Percentiles rank a stretch among this genome's conserved stretches.
Evolutionary conservation across 1,140 invertebrate genomes (phyloP).

Genomic region (Caenorhabditis brenneri): DNA sequence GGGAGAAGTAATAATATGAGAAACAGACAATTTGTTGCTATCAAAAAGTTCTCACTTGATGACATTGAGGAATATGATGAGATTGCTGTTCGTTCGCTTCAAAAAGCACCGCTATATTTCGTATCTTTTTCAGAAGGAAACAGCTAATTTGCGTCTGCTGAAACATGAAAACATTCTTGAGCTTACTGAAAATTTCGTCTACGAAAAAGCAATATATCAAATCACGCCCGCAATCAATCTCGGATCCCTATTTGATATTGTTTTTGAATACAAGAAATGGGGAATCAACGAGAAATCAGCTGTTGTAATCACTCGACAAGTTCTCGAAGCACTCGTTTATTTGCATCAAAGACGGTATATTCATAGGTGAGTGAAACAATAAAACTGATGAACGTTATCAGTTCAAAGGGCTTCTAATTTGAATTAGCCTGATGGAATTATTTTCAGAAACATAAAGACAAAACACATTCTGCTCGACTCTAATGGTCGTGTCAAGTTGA

Average conservation of each 20-base stretch:
- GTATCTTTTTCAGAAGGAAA: slow-evolving; percentile 33
- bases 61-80: slow-evolving; percentile 6
- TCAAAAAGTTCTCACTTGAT: neutral
- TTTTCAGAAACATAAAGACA: slow-evolving; percentile 4
- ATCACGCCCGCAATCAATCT: slow-evolving; percentile 4
- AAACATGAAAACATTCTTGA: slow-evolving; percentile 31
- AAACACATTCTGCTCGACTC: neutral
- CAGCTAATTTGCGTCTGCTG: neutral
- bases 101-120: neutral
- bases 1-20: neutral
- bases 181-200: neutral
- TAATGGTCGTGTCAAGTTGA: neutral
- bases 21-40: neutral
- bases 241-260: slow-evolving; percentile 38
- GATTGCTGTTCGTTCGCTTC: neutral
- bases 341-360: slow-evolving; percentile 23
- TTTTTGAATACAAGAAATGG: neutral
- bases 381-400: too few relatives aligned
- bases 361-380: slow-evolving; percentile 46
- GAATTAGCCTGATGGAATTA: neutral
- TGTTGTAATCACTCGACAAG: neutral
- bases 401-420: neutral
- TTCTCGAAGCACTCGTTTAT: slow-evolving; percentile 24
- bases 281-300: slow-evolving; percentile 28
- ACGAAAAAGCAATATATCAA: neutral